Percentiles rank a stretch among this genome's conserved stretches.
phyloP scores from a whole-genome alignment of 2,113 vertebrate genomes.

The Prionailurus viverrinus region DNA sequence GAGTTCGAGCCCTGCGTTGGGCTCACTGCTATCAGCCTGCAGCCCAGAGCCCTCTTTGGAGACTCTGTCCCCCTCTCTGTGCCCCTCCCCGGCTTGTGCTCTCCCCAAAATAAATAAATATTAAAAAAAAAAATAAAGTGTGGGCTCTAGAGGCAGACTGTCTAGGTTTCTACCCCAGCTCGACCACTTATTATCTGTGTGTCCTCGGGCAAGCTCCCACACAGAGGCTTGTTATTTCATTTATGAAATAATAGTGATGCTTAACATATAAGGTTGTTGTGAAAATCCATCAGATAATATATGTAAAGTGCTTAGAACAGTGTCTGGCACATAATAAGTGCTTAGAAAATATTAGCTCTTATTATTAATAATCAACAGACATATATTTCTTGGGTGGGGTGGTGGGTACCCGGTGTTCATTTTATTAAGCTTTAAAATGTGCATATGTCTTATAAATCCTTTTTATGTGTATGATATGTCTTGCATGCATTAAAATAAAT shows the following conservation, averaged over 20 bases:
- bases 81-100: too few relatives aligned
- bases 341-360: conserved; percentile 21
- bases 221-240: background rate
- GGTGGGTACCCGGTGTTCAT: conserved; percentile 13
- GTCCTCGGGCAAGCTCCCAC: background rate
- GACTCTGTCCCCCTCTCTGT: too few relatives aligned
- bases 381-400: background rate
- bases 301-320: background rate
- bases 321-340: background rate
- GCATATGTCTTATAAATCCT: conserved; percentile 31
- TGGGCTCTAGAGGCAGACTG: background rate
- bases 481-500: background rate
- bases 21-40: too few relatives aligned
- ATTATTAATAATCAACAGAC: conserved; percentile 53
- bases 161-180: background rate
- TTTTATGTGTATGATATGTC: conserved; percentile 44
- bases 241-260: background rate
- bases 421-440: conserved; percentile 56
- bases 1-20: too few relatives aligned
- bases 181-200: background rate
- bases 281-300: background rate
- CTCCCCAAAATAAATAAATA: too few relatives aligned
- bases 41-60: too few relatives aligned
- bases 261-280: background rate
- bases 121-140: background rate